Evolutionary conservation across 2,797 vertebrate species (phyloP).

Genomic region (Stomatorhinus walkeri): DNA sequence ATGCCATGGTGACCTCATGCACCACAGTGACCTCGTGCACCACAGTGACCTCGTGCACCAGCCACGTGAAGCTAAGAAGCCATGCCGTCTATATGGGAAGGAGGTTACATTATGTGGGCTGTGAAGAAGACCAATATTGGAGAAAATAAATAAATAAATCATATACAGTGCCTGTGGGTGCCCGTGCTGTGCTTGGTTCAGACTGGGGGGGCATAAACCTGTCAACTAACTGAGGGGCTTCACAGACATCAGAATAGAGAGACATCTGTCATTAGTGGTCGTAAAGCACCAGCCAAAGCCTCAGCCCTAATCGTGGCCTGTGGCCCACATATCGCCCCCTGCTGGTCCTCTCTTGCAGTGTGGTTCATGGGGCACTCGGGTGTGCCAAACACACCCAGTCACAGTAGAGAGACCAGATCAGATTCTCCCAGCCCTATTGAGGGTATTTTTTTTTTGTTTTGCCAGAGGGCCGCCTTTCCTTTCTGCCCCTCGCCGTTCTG

Average conservation of each 20-base stretch:
- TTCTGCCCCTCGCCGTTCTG: background rate
- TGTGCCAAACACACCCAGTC: conserved; percentile 5
- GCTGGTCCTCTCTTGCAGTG: conserved; percentile 7
- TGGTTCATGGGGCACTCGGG: background rate
- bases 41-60: background rate
- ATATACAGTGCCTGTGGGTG: background rate
- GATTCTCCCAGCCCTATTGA: background rate
- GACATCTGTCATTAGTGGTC: background rate
- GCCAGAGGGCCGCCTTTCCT: background rate
- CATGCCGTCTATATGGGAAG: background rate
- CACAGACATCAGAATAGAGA: background rate
- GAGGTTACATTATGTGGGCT: background rate
- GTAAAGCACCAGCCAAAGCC: background rate
- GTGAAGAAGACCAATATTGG: background rate
- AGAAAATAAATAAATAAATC: background rate
- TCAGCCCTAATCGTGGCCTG: background rate
- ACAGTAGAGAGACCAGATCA: background rate
- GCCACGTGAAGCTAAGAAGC: background rate
- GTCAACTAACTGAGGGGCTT: background rate
- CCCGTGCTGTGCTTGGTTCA: background rate
- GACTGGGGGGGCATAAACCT: background rate
- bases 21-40: background rate
- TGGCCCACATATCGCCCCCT: background rate
- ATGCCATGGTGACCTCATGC: background rate
- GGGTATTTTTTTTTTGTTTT: background rate